phyloP scores from a whole-genome alignment of 64 coral and sea anemone genomes.

The Actinia equina region DNA sequence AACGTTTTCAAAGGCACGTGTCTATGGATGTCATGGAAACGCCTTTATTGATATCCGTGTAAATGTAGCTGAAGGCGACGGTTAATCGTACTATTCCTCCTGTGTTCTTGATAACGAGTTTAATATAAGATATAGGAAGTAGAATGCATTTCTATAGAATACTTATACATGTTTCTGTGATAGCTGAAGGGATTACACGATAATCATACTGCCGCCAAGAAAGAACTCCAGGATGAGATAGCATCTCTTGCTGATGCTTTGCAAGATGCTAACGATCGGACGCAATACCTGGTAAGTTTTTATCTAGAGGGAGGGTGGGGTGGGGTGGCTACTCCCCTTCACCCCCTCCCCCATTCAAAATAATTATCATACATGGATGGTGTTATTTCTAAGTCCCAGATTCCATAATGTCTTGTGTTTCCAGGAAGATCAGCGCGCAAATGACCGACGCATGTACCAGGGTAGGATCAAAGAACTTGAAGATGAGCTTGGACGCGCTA shows the following conservation, averaged over 20 bases:
- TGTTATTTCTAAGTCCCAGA: neutral
- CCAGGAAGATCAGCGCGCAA: slow-evolving; percentile 36
- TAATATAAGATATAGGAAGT: too few species aligned
- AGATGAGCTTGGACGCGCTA: slow-evolving; percentile 63
- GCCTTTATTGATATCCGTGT: too few species aligned
- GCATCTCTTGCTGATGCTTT: slow-evolving; percentile 48
- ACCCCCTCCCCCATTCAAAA: too few species aligned
- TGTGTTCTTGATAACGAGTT: too few species aligned
- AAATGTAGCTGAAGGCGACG: too few species aligned
- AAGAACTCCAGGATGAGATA: slow-evolving; percentile 30
- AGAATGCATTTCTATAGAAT: too few species aligned
- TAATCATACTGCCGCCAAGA: slow-evolving; percentile 9
- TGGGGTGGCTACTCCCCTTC: too few species aligned
- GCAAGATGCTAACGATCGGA: slow-evolving; percentile 38
- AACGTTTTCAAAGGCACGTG: too few species aligned
- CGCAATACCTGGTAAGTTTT: slow-evolving; percentile 31
- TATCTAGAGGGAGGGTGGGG: neutral
- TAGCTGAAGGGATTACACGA: slow-evolving; percentile 19
- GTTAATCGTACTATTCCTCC: too few species aligned
- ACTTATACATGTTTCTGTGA: too few species aligned
- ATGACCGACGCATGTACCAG: slow-evolving; percentile 40
- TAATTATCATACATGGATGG: too few species aligned
- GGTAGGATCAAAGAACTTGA: slow-evolving; percentile 59
- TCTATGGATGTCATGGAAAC: too few species aligned
- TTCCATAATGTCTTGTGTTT: neutral